phyloP scores from a whole-genome alignment of 2,797 vertebrate genomes.

The Hafferia zeledoni region DNA sequence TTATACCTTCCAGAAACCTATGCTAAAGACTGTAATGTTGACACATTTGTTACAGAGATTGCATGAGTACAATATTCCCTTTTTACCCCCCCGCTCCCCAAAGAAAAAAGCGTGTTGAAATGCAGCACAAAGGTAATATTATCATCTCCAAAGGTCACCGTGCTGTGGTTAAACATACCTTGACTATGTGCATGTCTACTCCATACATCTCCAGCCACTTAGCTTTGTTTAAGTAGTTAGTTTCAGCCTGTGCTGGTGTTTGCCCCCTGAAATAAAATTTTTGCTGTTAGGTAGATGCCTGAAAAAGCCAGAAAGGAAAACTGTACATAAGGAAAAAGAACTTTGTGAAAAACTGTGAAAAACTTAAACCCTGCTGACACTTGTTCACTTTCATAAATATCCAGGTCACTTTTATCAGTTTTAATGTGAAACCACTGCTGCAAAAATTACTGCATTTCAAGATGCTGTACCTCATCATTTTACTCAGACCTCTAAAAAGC shows the following conservation, averaged over 20 bases:
- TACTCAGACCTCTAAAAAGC: not conserved
- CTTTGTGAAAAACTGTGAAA: not conserved
- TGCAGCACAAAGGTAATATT: not conserved
- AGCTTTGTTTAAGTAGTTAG: conserved; percentile 98
- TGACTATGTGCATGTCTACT: conserved; percentile 98
- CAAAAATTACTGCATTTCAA: not conserved
- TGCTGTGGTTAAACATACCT: conserved; percentile 79
- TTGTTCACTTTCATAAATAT: not conserved
- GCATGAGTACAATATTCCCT: not conserved
- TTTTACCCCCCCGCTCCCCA: rapidly evolving
- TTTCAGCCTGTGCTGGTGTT: conserved; percentile 94
- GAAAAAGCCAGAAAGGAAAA: conserved; percentile 19
- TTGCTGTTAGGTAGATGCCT: conserved; percentile 18
- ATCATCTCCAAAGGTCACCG: not conserved
- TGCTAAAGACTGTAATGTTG: not conserved
- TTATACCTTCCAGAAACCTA: not conserved
- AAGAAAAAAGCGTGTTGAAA: not conserved
- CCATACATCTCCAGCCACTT: conserved; percentile 99
- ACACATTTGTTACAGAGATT: not conserved
- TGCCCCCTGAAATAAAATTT: conserved; percentile 86
- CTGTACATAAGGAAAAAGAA: not conserved
- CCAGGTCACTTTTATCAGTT: not conserved
- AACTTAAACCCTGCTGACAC: not conserved
- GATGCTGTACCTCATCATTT: not conserved
- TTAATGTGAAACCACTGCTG: not conserved